A percentile compares a stretch with the other conserved stretches of the same genome.
Conservation (phyloP, 2,113 vertebrate species). For the Sitta europaea region DNA sequence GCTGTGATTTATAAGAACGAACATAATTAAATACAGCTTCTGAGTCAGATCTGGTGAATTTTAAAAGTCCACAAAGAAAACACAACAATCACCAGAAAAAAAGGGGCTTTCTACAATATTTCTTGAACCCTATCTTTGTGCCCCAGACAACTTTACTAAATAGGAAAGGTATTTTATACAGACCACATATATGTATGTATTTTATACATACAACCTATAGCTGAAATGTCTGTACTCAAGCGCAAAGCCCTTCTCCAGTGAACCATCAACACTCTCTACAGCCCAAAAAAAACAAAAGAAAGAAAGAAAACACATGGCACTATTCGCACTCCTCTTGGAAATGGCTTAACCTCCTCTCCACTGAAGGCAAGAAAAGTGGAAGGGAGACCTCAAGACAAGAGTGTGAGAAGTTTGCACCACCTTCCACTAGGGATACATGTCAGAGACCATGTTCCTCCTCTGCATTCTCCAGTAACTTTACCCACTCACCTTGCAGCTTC, state of each 20-base stretch:
- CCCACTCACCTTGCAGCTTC: background rate
- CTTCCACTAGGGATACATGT: background rate
- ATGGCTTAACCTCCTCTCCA: background rate
- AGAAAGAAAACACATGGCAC: rapidly evolving
- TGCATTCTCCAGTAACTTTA: background rate
- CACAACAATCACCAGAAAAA: background rate
- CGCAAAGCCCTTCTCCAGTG: background rate
- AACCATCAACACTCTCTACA: background rate
- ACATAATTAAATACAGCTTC: background rate
- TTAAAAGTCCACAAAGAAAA: background rate
- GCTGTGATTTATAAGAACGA: background rate
- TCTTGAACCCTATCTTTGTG: background rate
- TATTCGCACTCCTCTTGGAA: background rate
- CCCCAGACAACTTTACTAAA: background rate
- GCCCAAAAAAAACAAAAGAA: background rate
- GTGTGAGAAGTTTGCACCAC: background rate
- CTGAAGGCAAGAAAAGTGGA: background rate
- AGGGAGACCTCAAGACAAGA: background rate
- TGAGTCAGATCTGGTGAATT: background rate
- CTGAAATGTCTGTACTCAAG: background rate
- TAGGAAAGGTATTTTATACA: background rate
- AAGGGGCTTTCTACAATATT: background rate
- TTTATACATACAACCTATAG: background rate
- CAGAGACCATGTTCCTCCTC: background rate
- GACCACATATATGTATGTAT: too few relatives aligned